Conservation (phyloP, 1,140 invertebrate species). For the Trachelipus rathkii region DNA sequence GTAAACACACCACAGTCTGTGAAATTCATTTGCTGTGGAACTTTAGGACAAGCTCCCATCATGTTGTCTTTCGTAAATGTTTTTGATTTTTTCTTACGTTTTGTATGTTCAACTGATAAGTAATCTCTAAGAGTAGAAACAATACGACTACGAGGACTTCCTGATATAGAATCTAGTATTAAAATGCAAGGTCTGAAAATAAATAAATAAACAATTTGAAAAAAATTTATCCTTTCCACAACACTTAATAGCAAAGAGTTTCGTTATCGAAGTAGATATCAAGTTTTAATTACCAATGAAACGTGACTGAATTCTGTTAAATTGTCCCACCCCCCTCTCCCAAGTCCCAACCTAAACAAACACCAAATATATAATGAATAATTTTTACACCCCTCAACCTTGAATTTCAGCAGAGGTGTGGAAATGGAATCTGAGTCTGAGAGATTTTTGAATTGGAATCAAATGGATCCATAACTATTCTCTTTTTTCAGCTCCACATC, state of each 20-base stretch:
- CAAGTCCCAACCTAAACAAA: too few species aligned
- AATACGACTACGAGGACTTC: constrained; percentile 70
- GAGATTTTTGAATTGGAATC: too few species aligned
- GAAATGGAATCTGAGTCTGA: too few species aligned
- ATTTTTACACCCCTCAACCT: too few species aligned
- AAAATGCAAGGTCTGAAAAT: constrained; percentile 72
- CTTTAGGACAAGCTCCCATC: constrained; percentile 75
- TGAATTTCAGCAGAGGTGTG: too few species aligned
- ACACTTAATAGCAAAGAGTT: not conserved
- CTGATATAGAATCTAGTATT: constrained; percentile 88
- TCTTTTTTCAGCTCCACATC: too few species aligned
- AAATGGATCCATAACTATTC: too few species aligned
- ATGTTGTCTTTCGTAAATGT: constrained; percentile 75
- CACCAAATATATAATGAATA: too few species aligned
- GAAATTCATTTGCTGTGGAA: constrained; percentile 94
- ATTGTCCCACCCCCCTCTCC: too few species aligned
- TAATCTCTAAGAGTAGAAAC: constrained; percentile 84
- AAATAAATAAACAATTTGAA: not conserved
- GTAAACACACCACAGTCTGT: constrained; percentile 95
- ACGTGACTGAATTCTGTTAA: too few species aligned
- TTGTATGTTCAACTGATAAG: constrained; percentile 79
- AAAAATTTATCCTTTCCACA: not conserved
- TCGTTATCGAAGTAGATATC: too few species aligned
- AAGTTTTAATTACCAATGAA: too few species aligned
- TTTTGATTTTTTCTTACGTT: constrained; percentile 61